These are phyloP conservation scores for Malurus melanocephalus DNA, from an alignment of 2,113 vertebrate genomes.

Conservation along the genomic window DNA sequence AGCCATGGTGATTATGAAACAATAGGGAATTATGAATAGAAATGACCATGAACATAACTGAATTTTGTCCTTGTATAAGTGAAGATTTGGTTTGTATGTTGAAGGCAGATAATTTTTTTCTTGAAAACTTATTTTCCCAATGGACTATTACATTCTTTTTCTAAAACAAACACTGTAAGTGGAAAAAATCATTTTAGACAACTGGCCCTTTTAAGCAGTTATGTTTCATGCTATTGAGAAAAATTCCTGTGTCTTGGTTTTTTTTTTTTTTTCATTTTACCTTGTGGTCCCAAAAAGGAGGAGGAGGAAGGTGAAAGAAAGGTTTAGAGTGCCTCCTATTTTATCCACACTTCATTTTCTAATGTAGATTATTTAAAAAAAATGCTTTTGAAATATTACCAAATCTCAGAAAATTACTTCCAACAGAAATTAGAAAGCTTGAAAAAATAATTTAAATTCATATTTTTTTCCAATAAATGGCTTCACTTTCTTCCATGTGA, in stretches of 20 bases:
- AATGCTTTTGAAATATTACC: not conserved
- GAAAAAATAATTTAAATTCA: not conserved
- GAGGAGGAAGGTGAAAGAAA: not conserved
- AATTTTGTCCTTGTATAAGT: not conserved
- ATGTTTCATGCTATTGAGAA: not conserved
- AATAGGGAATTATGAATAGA: not conserved
- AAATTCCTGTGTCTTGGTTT: not conserved
- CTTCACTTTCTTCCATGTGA: not conserved
- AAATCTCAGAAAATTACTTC: not conserved
- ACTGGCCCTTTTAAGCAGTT: not conserved
- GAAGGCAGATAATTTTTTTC: not conserved
- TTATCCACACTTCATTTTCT: not conserved
- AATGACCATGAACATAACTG: not conserved
- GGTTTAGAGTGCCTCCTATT: not conserved
- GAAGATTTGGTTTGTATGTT: not conserved
- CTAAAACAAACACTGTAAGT: not conserved
- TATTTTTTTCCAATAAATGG: not conserved
- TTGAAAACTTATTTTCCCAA: accelerated
- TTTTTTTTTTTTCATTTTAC: not conserved
- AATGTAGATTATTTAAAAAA: not conserved
- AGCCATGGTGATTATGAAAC: not conserved
- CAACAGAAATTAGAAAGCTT: not conserved
- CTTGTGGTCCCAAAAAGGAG: not conserved
- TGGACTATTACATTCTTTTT: not conserved
- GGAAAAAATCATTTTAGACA: not conserved